Evolutionary conservation across 2,113 vertebrate genomes (phyloP), one percentile per base, ranked within the genome.

Genomic region (Dipodomys spectabilis): DNA sequence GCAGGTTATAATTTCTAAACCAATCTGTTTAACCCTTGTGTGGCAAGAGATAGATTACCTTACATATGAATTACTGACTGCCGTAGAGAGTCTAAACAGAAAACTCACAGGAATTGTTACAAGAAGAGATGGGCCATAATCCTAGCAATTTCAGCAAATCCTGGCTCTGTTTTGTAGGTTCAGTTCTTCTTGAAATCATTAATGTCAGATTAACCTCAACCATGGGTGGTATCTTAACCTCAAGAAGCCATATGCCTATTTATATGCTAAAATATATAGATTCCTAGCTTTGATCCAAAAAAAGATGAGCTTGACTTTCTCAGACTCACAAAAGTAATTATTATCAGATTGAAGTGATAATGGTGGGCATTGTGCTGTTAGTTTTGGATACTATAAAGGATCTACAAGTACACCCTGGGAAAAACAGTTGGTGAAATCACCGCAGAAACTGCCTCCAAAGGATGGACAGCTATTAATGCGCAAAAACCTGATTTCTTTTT

Each of bases 341-440:
- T 30, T 7, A 2, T 73, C 13, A 28, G 18, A 22, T 49, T 22
- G 4, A 67, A 49, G 19, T 27, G 10, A 30, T 22, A 27, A 22
- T 5, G 35, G 12, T 9, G 18, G 22, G 7, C 7, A 22, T 35
- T 9, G 4, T 27, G n/a, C 5, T 15, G 6, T 77, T 30, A 18
- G 16, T n/a, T 5, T 16, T 4, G 77, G 39, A 6, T 18, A 1
- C 20, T 74, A 19, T 53, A 45, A 60, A 87, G 39, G 72, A 32
- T 15, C 2, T 53, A 13, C n/a, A 0, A 1, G 15, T 45, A 8
- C 20, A 2, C 28, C 2, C 45, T 2, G 0, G 18, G 18, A 49
- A 49, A 49, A 49, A 49, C 49, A 49, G 27, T 32, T 44, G 53
- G 27, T 15, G 23, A 44, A 30, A 74, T 23, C 27, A 9, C 15